Base-by-base conservation (phyloP, 2,888 invertebrate genomes). In the Diarsia mendica region DNA sequence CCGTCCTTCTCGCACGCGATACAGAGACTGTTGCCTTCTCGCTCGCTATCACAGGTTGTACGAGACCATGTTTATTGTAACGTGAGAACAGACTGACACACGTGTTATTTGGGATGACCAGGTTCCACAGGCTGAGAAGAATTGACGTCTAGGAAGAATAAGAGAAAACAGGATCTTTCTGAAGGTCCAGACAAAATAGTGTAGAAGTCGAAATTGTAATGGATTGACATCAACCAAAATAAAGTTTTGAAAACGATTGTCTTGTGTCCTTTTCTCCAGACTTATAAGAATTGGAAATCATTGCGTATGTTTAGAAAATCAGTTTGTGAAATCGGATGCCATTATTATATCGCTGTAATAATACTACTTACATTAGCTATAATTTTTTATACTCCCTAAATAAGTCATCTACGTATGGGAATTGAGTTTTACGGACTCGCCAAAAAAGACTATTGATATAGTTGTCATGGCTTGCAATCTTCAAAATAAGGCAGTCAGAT, bases 51-150 rank as follows among this genome's bases (percentile, higher is more conserved):
- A 6, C 84, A 77, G 87, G 87, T 70, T 44, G 76, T 65, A 64
- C 71, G 73, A 82, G 72, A 77, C 77, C 75, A 61, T 86, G 91
- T 88, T 93, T 92, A 88, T 90, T 91, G 91, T 92, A 92, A 93
- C 87, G 82, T 87, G 90, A 93, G 91, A 91, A 87, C 84, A 28
- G 75, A 79, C 75, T 65, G 72, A 73, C 72, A 75, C 75, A 83
- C 79, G 80, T 82, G 84, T 84, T 77, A 86, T 87, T 72, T 87
- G 86, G 80, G 60, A 60, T 18, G 77, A 73, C 72, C 51, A 71
- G 9, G 33, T 60, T 33, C 28, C 60, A 33, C 89, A 90, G 89
- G 75, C 33, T 85, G 88, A 10, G 48, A 33, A 60, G 1, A 2
- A 18, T n/a, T 44, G 2, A n/a, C 9, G 39, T 58, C 48, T 20